A percentile compares a stretch with the other conserved stretches of the same genome.
phyloP scores from a whole-genome alignment of 2,113 vertebrate species.

The Colossoma macropomum region DNA sequence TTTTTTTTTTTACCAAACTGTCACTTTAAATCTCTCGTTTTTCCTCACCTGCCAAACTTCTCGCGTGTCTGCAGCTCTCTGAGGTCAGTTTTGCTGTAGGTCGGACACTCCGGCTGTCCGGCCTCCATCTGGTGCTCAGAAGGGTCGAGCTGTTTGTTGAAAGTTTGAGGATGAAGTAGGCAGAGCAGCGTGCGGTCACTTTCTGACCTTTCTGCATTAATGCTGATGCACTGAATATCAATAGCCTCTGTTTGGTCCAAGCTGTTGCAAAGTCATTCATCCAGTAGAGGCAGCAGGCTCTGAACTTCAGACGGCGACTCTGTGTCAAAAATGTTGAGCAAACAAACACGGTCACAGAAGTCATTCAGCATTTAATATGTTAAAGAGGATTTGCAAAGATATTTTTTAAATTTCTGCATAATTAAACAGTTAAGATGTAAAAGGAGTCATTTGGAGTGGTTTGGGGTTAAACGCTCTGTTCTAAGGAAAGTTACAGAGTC shows the following conservation, averaged over 20 bases:
- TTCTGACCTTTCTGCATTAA: background rate
- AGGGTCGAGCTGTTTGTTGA: background rate
- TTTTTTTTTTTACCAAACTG: too few relatives aligned
- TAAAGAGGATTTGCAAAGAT: too few relatives aligned
- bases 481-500: too few relatives aligned
- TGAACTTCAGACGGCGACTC: background rate
- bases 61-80: background rate
- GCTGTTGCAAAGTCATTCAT: conserved; percentile 5
- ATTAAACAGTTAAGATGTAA: too few relatives aligned
- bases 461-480: too few relatives aligned
- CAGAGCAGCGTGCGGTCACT: background rate
- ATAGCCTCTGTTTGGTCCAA: background rate
- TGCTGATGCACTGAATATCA: conserved; percentile 17
- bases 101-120: background rate
- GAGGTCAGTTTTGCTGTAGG: background rate
- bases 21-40: background rate
- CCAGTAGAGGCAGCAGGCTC: background rate
- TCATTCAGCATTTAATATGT: too few relatives aligned
- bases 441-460: too few relatives aligned
- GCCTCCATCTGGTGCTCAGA: conserved; percentile 3
- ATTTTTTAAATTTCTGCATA: too few relatives aligned
- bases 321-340: background rate
- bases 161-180: background rate
- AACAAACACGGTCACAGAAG: too few relatives aligned
- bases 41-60: background rate